Base-by-base conservation (phyloP, 2,888 invertebrate species). In the Caenorhabditis sinica region DNA sequence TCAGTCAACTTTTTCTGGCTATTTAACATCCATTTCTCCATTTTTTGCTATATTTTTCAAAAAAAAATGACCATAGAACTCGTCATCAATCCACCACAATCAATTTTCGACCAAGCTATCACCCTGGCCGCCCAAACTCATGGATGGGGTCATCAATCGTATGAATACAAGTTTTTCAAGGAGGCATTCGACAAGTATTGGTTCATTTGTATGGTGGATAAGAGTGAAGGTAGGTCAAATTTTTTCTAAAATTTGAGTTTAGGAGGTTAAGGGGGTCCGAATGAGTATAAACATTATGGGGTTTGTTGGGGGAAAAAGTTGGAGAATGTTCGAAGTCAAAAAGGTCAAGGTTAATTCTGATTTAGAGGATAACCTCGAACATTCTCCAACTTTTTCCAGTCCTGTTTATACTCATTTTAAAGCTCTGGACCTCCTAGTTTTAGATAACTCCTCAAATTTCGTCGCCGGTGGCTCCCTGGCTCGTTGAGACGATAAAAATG, bases 401-500 rank as follows among this genome's bases (percentile, higher is more conserved):
- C 40, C 2, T 40, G 40, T 5, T 40, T 40, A 40, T 40, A 40
- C 40, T 40, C 40, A 40, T 40, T 40, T 11, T 5, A 13, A 40
- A 2, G 9, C 9, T 11, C 40, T 40, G 6, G 40, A 40, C 40
- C 40, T 40, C 40, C 13, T 11, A 13, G 2, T 43, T 63, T 15
- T n/a, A 65, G 65, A 45, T 15, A 4, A 25, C 56, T 28, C 56
- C 13, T 4, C 11, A 13, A 79, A 63, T 15, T 45, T 79, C 1
- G 71, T 79, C 2, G 61, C 71, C 8, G 71, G 71, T 0, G 56
- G 71, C 0, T 51, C 53, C 0, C n/a, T 79, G 17, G 63, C 71
- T 15, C 79, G 79, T 56, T 79, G 71, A 63, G 65, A 71, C 40
- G 43, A 20, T 0, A 13, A 15, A 63, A 61, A 69, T 25, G 65